These are phyloP conservation scores for Solenodon paradoxus DNA, from an alignment of 2,113 vertebrate species.

Conservation along the genomic window DNA sequence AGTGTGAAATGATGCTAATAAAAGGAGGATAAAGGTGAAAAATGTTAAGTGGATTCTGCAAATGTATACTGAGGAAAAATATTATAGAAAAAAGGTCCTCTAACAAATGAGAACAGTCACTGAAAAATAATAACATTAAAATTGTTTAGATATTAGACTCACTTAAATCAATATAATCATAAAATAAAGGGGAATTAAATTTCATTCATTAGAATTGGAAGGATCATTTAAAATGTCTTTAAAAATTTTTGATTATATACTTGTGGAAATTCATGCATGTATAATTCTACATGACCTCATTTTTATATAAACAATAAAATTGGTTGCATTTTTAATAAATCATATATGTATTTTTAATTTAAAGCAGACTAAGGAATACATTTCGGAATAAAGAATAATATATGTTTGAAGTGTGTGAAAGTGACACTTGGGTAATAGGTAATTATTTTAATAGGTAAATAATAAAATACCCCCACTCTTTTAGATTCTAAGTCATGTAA, in stretches of 20 bases:
- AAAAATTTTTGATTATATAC: background rate
- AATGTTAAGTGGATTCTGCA: constrained; percentile 42
- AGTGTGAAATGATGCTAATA: constrained; percentile 45
- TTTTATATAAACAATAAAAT: background rate
- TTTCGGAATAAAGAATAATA: background rate
- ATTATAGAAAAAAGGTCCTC: constrained; percentile 31
- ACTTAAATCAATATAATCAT: constrained; percentile 58
- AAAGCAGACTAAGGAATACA: background rate
- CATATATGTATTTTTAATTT: background rate
- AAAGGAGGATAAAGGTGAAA: constrained; percentile 23
- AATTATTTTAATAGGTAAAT: background rate
- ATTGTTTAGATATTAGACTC: constrained; percentile 26
- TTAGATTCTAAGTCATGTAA: background rate
- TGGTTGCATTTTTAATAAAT: background rate
- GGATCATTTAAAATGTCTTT: background rate
- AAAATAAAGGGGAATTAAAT: constrained; percentile 7
- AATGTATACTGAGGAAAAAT: constrained; percentile 14
- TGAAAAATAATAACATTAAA: constrained; percentile 53
- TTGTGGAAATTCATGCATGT: background rate
- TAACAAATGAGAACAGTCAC: constrained; percentile 46
- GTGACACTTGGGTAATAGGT: background rate
- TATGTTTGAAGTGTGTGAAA: background rate
- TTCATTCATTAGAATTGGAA: background rate
- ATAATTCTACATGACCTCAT: background rate
- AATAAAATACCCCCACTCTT: background rate